These are phyloP conservation scores for Aurelia aurita complex sp. Pacific DNA, from an alignment of 30 jellyfish, hydroid and myxozoan genomes.

Conservation along the genomic window DNA sequence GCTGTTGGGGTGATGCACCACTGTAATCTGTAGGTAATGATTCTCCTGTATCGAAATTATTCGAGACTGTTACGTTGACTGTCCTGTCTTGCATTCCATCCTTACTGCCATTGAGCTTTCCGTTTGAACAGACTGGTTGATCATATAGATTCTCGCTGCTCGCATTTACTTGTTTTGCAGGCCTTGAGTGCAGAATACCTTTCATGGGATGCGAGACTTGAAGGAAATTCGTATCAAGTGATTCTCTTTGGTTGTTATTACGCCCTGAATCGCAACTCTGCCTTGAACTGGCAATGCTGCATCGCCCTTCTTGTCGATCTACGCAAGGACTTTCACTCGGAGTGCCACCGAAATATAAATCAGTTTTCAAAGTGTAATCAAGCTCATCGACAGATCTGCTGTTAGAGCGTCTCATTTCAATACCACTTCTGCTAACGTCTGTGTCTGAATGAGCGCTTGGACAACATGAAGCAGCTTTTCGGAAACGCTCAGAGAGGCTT, in stretches of 20 bases:
- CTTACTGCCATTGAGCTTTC: too few relatives aligned
- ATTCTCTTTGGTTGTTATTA: not conserved
- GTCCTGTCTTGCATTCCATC: too few relatives aligned
- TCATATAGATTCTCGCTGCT: too few relatives aligned
- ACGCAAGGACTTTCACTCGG: not conserved
- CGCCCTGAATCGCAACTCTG: conserved; percentile 7
- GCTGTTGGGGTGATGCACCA: too few relatives aligned
- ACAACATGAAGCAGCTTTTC: not conserved
- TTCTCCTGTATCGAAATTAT: too few relatives aligned
- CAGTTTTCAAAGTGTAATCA: conserved; percentile 10
- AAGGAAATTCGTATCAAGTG: not conserved
- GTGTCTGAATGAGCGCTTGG: not conserved
- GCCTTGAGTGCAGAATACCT: too few relatives aligned
- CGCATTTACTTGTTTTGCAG: too few relatives aligned
- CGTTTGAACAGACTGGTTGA: too few relatives aligned
- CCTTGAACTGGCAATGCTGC: not conserved
- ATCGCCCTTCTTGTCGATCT: not conserved
- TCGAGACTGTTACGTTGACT: too few relatives aligned
- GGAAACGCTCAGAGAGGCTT: not conserved
- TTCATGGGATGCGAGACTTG: too few relatives aligned
- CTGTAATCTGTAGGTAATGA: too few relatives aligned
- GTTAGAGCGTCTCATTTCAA: not conserved
- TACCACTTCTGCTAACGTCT: too few relatives aligned
- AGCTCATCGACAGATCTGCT: conserved; percentile 27
- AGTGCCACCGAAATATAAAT: not conserved